A percentile compares a stretch with the other conserved stretches of the same genome.
Evolutionary conservation across 2,113 vertebrate genomes (phyloP).

Genomic region (Panurus biarmicus): DNA sequence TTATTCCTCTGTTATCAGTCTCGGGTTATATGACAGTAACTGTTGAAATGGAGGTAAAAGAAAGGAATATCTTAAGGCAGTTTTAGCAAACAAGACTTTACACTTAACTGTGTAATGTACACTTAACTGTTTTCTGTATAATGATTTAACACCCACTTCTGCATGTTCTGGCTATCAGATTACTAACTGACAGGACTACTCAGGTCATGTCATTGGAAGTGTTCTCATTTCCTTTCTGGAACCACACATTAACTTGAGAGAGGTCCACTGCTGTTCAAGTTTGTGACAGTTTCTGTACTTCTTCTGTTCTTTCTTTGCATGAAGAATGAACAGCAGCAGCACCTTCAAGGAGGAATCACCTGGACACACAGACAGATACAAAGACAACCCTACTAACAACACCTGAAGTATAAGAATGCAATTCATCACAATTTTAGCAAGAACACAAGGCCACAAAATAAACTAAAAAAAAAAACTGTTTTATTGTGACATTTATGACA

Average conservation of each 20-base stretch:
- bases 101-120: neutral
- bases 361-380: neutral
- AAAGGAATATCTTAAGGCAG: neutral
- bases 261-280: neutral
- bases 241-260: neutral
- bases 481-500: slow-evolving; percentile 98
- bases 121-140: slow-evolving; percentile 16
- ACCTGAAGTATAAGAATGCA: neutral
- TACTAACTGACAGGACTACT: slow-evolving; percentile 17
- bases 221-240: neutral
- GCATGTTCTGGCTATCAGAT: neutral
- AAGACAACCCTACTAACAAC: neutral
- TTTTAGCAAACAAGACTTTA: neutral
- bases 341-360: neutral
- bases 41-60: neutral
- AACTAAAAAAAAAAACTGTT: slow-evolving; percentile 83
- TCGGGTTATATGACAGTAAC: neutral
- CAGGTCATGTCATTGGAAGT: neutral
- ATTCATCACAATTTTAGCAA: slow-evolving; percentile 22
- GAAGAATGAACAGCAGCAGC: neutral
- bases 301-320: neutral
- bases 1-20: slow-evolving; percentile 1
- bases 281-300: neutral
- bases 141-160: slow-evolving; percentile 1
- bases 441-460: slow-evolving; percentile 73